Evolutionary conservation across 2,888 invertebrate species (phyloP).

Genomic region (Agrochola lychnidis): DNA sequence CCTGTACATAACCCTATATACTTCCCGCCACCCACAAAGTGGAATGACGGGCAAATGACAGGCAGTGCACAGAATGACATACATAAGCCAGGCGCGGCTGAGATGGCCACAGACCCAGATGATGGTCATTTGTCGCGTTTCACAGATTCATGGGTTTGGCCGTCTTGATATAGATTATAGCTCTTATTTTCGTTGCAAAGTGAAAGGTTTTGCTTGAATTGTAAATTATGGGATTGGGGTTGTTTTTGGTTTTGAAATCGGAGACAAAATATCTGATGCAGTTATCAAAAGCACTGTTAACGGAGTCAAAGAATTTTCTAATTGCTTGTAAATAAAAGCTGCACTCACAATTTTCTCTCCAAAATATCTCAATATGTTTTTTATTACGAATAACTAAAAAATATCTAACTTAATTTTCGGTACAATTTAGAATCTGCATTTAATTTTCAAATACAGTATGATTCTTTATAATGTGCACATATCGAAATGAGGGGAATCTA

Average conservation of each 20-base stretch:
- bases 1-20: slow-evolving; percentile 31
- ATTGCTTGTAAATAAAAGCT: no score
- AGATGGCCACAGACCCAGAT: slow-evolving; percentile 63
- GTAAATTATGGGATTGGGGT: background rate
- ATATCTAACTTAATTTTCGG: no score
- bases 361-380: no score
- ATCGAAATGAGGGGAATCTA: no score
- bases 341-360: no score
- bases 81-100: slow-evolving; percentile 49
- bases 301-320: no score
- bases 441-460: no score
- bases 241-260: slow-evolving; percentile 23
- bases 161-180: slow-evolving; percentile 61
- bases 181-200: slow-evolving; percentile 65
- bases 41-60: slow-evolving; percentile 65
- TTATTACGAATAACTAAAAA: no score
- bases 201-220: slow-evolving; percentile 65
- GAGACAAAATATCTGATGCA: background rate
- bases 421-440: no score
- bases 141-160: slow-evolving; percentile 69
- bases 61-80: slow-evolving; percentile 60
- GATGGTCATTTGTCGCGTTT: slow-evolving; percentile 74
- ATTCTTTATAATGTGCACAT: no score
- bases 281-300: no score
- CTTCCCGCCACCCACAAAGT: slow-evolving; percentile 70